phyloP scores from a whole-genome alignment of 2,797 vertebrate species.

The Enteromius unitaeniatus region DNA sequence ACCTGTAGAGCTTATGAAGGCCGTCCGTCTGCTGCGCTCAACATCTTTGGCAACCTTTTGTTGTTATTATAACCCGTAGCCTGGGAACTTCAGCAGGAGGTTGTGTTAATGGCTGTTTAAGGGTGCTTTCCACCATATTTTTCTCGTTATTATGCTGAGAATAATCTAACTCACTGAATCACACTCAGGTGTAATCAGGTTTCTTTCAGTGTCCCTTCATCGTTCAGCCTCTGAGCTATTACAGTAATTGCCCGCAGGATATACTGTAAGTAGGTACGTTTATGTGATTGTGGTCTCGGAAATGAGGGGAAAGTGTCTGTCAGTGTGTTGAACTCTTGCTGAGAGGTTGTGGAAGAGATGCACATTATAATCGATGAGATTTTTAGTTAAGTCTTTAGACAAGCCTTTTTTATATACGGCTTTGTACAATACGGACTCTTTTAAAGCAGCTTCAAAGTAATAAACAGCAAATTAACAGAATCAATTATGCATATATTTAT shows the following conservation, averaged over 20 bases:
- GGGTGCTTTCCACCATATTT: not conserved
- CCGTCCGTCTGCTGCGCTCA: not conserved
- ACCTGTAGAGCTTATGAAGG: not conserved
- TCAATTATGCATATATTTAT: not conserved
- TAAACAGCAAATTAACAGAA: not conserved
- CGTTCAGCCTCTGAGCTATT: slow-evolving; percentile 63
- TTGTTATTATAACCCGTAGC: slow-evolving; percentile 2
- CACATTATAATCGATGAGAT: not conserved
- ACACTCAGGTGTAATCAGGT: slow-evolving; percentile 17
- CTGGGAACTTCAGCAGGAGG: not conserved
- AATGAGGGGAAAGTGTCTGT: slow-evolving; percentile 9
- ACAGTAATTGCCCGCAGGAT: slow-evolving; percentile 74
- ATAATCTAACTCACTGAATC: not conserved
- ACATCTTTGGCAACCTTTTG: not conserved
- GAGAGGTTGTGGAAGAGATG: not conserved
- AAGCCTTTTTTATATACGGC: not conserved
- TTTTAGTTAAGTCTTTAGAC: not conserved
- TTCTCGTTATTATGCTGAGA: slow-evolving; percentile 5
- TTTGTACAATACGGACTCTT: not conserved
- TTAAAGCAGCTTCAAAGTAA: not conserved
- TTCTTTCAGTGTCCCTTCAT: slow-evolving; percentile 42
- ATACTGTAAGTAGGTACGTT: slow-evolving; percentile 67
- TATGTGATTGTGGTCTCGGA: slow-evolving; percentile 65
- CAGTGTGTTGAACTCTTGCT: not conserved
- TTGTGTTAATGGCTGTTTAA: slow-evolving; percentile 35